Evolutionary conservation across 1,140 invertebrate genomes (phyloP).

Genomic region (Helicoverpa zea): DNA sequence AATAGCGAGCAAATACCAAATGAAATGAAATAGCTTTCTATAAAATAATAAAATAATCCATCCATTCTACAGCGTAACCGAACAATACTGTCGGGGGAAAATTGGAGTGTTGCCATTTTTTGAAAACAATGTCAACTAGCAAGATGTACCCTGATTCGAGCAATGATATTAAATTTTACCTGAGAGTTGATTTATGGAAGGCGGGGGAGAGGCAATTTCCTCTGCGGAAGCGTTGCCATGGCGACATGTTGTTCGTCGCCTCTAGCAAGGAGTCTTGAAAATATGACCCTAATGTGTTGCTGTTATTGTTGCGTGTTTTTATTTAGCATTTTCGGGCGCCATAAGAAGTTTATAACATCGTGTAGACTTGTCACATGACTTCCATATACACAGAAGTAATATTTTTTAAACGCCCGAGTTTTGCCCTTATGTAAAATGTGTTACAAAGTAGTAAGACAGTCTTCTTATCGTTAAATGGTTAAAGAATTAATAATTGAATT

Average conservation of each 20-base stretch:
- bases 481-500: too few relatives aligned
- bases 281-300: slow-evolving; percentile 58
- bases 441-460: too few relatives aligned
- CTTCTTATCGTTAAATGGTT: too few relatives aligned
- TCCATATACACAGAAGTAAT: not conserved
- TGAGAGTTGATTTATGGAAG: slow-evolving; percentile 75
- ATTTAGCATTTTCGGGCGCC: slow-evolving; percentile 8
- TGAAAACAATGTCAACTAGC: slow-evolving; percentile 59
- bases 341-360: slow-evolving; percentile 15
- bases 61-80: slow-evolving; percentile 11
- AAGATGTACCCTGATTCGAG: slow-evolving; percentile 54
- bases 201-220: slow-evolving; percentile 76
- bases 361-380: slow-evolving; percentile 10
- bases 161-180: slow-evolving; percentile 78
- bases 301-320: slow-evolving; percentile 48
- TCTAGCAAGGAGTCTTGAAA: slow-evolving; percentile 49
- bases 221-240: slow-evolving; percentile 71
- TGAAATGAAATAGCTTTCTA: slow-evolving; percentile 38
- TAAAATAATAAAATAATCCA: slow-evolving; percentile 34
- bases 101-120: slow-evolving; percentile 51
- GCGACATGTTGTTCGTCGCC: slow-evolving; percentile 55
- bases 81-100: slow-evolving; percentile 43
- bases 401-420: not conserved
- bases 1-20: slow-evolving; percentile 33
- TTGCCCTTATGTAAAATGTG: not conserved